A percentile compares a stretch with the other conserved stretches of the same genome.
phyloP scores from a whole-genome alignment of 2,888 invertebrate genomes.

The Eilema depressum region DNA sequence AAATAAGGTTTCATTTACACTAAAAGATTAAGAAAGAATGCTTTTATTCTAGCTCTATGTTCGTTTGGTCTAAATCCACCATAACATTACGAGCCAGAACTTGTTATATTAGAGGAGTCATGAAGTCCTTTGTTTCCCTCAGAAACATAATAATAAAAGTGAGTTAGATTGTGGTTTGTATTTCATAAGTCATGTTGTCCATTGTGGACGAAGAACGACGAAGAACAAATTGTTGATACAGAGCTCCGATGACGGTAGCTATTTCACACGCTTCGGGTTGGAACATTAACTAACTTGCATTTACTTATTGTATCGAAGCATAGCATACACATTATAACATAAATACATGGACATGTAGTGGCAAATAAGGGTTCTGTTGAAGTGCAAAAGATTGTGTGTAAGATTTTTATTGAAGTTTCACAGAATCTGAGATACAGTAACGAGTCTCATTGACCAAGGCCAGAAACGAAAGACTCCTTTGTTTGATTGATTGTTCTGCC shows the following conservation, averaged over 20 bases:
- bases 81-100: not conserved
- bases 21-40: no score
- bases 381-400: no score
- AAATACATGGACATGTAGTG: no score
- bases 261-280: constrained; percentile 43
- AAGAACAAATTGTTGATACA: constrained; percentile 37
- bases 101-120: constrained; percentile 23
- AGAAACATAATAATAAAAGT: constrained; percentile 27
- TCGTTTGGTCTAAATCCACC: no score
- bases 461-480: no score
- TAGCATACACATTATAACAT: constrained; percentile 4
- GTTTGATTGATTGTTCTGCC: no score
- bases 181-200: constrained; percentile 38
- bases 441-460: no score
- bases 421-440: no score
- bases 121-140: constrained; percentile 37
- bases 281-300: constrained; percentile 31
- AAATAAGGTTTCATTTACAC: no score
- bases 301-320: constrained; percentile 18
- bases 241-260: constrained; percentile 28
- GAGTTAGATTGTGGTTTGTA: constrained; percentile 35
- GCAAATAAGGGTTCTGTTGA: no score
- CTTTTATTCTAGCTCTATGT: no score
- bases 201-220: constrained; percentile 11
- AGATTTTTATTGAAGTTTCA: no score